Conservation (phyloP, 2,113 vertebrate species). For the Urocitellus parryii region DNA sequence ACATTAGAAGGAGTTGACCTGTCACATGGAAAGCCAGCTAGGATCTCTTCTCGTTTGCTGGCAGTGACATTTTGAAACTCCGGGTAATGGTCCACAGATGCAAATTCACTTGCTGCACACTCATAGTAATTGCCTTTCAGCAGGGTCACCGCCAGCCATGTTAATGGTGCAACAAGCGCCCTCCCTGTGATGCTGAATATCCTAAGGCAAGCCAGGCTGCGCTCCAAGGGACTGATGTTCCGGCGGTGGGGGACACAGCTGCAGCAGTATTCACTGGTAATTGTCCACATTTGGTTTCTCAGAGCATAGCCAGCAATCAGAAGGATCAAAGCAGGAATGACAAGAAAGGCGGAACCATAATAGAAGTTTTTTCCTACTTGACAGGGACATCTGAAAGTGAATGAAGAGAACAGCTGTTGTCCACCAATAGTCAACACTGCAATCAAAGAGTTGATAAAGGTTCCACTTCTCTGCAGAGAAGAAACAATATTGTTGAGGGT, state of each 20-base stretch:
- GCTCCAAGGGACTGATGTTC: conserved; percentile 71
- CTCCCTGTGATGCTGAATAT: conserved; percentile 85
- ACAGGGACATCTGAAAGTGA: conserved; percentile 88
- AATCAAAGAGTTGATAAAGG: conserved; percentile 85
- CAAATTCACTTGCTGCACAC: conserved; percentile 87
- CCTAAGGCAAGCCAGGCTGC: conserved; percentile 85
- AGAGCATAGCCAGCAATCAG: conserved; percentile 86
- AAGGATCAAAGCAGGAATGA: conserved; percentile 87
- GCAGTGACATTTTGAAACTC: conserved; percentile 61
- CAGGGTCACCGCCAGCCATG: conserved; percentile 87
- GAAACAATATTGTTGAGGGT: conserved; percentile 49
- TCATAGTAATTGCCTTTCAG: conserved; percentile 87
- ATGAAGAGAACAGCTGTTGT: conserved; percentile 88
- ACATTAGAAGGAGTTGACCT: conserved; percentile 81
- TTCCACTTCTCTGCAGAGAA: conserved; percentile 85
- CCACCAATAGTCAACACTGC: conserved; percentile 84
- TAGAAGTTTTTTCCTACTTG: conserved; percentile 86
- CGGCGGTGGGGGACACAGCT: neutral
- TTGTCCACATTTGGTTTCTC: conserved; percentile 87
- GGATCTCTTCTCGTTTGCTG: conserved; percentile 45
- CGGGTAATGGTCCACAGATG: conserved; percentile 71
- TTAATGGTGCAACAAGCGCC: conserved; percentile 87
- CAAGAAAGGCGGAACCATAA: conserved; percentile 87
- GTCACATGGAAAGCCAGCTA: conserved; percentile 86
- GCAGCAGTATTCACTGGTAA: conserved; percentile 81